Conservation (phyloP, 2,888 invertebrate genomes). For the Ryuthela nishihirai region DNA sequence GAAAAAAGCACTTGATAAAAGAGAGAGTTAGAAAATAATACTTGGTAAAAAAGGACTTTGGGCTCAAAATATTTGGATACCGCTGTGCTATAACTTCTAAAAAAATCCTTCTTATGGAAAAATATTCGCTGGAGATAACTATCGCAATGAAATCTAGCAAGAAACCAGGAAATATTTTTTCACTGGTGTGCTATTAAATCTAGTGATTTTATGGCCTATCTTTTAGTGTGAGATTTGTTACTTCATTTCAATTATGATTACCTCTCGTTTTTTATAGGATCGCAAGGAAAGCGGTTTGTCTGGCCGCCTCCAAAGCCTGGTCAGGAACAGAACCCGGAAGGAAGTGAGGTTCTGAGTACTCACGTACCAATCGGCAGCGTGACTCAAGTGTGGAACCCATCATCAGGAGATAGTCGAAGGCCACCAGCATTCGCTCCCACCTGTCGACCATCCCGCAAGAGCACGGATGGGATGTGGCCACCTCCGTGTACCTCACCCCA, state of each 20-base stretch:
- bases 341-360: too few relatives aligned
- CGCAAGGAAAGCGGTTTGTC: conserved; percentile 27
- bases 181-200: too few relatives aligned
- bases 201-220: too few relatives aligned
- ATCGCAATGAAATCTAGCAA: too few relatives aligned
- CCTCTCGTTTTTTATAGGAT: conserved; percentile 4
- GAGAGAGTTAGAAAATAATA: too few relatives aligned
- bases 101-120: too few relatives aligned
- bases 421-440: conserved; percentile 32
- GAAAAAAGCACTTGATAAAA: too few relatives aligned
- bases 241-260: neutral
- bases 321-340: neutral
- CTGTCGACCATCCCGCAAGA: conserved; percentile 9
- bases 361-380: neutral
- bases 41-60: too few relatives aligned
- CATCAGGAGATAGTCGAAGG: conserved; percentile 10
- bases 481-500: conserved; percentile 25
- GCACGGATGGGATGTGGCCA: conserved; percentile 38
- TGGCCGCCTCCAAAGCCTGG: conserved; percentile 32
- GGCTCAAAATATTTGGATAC: too few relatives aligned
- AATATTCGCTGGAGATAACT: too few relatives aligned
- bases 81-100: too few relatives aligned
- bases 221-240: neutral
- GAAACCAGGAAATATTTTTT: too few relatives aligned
- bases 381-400: conserved; percentile 24